Percentiles rank a stretch among this genome's conserved stretches.
phyloP scores from a whole-genome alignment of 2,113 vertebrate genomes.

The Falco punctatus region DNA sequence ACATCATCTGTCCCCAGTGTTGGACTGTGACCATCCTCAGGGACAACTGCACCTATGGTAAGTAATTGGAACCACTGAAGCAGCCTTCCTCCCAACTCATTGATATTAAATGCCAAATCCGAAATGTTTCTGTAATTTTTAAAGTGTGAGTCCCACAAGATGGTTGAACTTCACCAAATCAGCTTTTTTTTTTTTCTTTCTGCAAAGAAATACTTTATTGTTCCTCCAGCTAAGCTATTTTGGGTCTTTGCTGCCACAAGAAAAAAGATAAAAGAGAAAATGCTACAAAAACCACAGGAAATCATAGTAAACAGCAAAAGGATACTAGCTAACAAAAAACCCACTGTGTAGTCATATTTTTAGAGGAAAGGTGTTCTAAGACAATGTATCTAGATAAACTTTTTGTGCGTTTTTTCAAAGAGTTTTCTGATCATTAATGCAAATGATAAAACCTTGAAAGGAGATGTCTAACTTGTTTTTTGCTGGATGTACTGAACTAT shows the following conservation, averaged over 20 bases:
- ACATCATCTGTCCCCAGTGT: not conserved
- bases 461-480: not conserved
- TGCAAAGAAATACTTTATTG: not conserved
- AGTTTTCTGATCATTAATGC: not conserved
- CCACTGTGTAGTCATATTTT: rapidly evolving
- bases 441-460: not conserved
- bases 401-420: not conserved
- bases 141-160: not conserved
- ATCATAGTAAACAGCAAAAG: not conserved
- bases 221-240: not conserved
- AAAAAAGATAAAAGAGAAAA: not conserved
- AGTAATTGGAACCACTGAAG: not conserved
- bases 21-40: not conserved
- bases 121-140: not conserved
- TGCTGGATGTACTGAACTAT: not conserved
- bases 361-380: not conserved
- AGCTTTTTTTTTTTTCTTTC: not conserved
- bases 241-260: not conserved
- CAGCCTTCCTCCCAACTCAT: not conserved
- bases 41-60: not conserved
- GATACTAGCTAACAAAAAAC: not conserved
- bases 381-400: not conserved
- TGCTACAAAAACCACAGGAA: not conserved
- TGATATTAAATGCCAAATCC: not conserved
- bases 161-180: not conserved